Percentiles rank a stretch among this genome's conserved stretches.
Evolutionary conservation across 2,113 vertebrate genomes (phyloP).

Genomic region (Laticauda laticaudata): DNA sequence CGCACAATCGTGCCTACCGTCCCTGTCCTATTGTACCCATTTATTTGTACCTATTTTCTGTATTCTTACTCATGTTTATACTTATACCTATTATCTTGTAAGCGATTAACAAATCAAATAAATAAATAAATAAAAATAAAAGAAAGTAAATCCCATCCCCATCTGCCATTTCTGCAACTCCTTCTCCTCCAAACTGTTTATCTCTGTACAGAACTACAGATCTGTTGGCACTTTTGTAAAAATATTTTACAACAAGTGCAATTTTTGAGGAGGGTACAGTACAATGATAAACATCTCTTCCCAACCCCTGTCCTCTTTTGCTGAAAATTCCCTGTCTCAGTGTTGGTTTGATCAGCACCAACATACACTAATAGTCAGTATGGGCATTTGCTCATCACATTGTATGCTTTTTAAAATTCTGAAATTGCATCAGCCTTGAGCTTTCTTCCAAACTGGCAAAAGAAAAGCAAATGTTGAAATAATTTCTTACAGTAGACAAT

Average conservation of each 20-base stretch:
- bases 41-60: too few species aligned
- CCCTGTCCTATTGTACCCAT: too few species aligned
- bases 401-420: background rate
- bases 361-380: background rate
- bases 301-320: background rate
- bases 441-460: background rate
- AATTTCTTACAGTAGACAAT: constrained; percentile 86
- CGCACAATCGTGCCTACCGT: too few species aligned
- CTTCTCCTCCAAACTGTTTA: background rate
- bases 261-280: background rate
- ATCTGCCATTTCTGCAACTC: background rate
- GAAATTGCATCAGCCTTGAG: background rate
- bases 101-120: too few species aligned
- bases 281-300: background rate
- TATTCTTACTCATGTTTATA: too few species aligned
- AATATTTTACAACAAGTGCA: background rate
- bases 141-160: background rate
- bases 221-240: background rate
- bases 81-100: too few species aligned
- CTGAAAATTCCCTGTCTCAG: background rate
- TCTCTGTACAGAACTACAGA: background rate
- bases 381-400: background rate
- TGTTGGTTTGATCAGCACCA: background rate
- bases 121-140: background rate
- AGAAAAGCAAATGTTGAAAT: background rate